Evolutionary conservation across 2,888 invertebrate species (phyloP).

Genomic region (Gasteruption jaculator): DNA sequence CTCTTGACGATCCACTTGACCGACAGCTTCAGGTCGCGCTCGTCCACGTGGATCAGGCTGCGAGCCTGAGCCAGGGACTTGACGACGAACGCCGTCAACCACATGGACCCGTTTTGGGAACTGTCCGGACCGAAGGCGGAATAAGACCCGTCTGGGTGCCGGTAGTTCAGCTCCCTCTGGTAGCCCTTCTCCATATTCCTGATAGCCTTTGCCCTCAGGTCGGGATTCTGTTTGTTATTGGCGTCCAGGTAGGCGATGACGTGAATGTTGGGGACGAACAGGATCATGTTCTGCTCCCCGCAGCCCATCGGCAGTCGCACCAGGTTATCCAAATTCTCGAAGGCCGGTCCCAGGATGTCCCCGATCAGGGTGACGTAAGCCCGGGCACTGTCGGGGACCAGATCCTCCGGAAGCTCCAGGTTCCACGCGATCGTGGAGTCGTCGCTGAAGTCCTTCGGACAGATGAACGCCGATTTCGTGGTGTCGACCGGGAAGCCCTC

Average conservation of each 20-base stretch:
- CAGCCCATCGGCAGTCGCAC: constrained; percentile 70
- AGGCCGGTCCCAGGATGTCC: constrained; percentile 63
- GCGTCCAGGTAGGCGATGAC: constrained; percentile 62
- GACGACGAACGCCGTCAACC: constrained; percentile 75
- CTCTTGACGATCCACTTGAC: constrained; percentile 61
- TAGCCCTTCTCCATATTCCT: constrained; percentile 62
- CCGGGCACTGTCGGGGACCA: constrained; percentile 62
- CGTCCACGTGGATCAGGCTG: constrained; percentile 55
- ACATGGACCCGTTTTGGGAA: constrained; percentile 57
- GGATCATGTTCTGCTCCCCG: constrained; percentile 79
- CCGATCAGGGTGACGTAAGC: constrained; percentile 62
- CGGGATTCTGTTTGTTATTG: constrained; percentile 52
- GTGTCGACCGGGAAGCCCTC: constrained; percentile 68
- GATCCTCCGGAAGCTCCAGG: constrained; percentile 53
- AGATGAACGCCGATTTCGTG: constrained; percentile 65
- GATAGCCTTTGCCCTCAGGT: constrained; percentile 56
- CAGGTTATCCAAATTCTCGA: constrained; percentile 66
- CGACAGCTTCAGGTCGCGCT: constrained; percentile 53
- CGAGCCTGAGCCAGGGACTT: constrained; percentile 65
- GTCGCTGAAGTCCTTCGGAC: constrained; percentile 56
- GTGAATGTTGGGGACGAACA: constrained; percentile 70
- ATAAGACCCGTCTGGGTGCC: constrained; percentile 72
- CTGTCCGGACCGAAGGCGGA: constrained; percentile 74
- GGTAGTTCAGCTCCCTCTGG: constrained; percentile 72
- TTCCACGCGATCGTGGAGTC: constrained; percentile 49